Base-by-base conservation (phyloP, 2,888 invertebrate species). In the Platycnemis pennipes region DNA sequence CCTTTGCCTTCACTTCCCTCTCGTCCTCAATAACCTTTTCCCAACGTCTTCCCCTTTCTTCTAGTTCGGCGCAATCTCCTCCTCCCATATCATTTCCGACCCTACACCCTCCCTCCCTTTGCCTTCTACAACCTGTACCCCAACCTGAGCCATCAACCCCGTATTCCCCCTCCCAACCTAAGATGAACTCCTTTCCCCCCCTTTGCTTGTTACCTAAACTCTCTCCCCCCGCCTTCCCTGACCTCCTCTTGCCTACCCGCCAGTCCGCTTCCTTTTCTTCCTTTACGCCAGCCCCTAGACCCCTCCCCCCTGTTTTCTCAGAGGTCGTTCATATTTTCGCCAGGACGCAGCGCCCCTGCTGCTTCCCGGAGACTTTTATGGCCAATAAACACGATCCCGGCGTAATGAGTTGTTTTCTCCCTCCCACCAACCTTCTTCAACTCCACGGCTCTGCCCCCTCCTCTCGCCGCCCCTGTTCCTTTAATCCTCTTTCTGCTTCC, bases 251-350 rank as follows among this genome's bases (percentile, higher is more conserved):
- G 31, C 88, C 45, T 22, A n/a, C 31, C 49, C 46, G 26, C 88
- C 45, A 46, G 45, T 13, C 88, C 88, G 0, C 2, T 45, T 87
- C 45, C 26, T 46, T 77, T n/a, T 37, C 5, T 31, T 31, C 88
- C n/a, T 46, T 31, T 49, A n/a, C n/a, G n/a, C n/a, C n/a, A n/a
- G n/a, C n/a, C n/a, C n/a, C n/a, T n/a, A n/a, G n/a, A n/a, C n/a
- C 46, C 88, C 44, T n/a, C 88, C 88, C 46, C 49, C 31, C 22
- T 91, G 63, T 91, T 91, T 91, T 63, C 91, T 91, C 91, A 45
- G 91, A 91, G 91, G 63, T 91, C 91, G 91, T 91, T 91, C 91
- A 91, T 91, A 91, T 91, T 91, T 91, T 91, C 91, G 91, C 89
- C 89, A 42, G 89, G 53, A 63, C 56, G 89, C 91, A 26, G 44